phyloP scores from a whole-genome alignment of 2,797 vertebrate species.

The Poeciliopsis infans region DNA sequence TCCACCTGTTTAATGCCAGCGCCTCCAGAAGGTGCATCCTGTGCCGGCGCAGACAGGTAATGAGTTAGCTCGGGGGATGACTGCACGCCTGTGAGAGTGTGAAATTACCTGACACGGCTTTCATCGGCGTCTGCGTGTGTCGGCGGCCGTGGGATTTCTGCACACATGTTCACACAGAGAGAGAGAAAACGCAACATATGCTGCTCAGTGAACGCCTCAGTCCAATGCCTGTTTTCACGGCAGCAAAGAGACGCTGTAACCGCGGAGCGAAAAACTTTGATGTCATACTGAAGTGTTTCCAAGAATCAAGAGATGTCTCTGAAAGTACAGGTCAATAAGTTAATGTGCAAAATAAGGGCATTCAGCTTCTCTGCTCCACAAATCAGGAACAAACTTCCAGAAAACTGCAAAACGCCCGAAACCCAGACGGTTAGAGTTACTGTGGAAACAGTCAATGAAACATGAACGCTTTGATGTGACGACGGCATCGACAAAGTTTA shows the following conservation, averaged over 20 bases:
- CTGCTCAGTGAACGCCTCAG: constrained; percentile 33
- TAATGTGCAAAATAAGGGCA: rapidly evolving
- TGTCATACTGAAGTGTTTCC: too few species aligned
- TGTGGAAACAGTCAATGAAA: too few species aligned
- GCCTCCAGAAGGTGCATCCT: constrained; percentile 73
- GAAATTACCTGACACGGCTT: constrained; percentile 77
- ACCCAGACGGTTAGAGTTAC: too few species aligned
- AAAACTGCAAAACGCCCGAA: too few species aligned
- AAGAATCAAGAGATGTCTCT: too few species aligned
- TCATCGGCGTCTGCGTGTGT: constrained; percentile 51
- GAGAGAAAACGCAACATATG: constrained; percentile 47
- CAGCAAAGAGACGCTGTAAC: not conserved
- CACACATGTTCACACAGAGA: constrained; percentile 43
- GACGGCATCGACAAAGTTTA: too few species aligned
- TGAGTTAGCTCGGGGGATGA: constrained; percentile 71
- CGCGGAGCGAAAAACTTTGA: too few species aligned
- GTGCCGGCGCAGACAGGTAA: constrained; percentile 69
- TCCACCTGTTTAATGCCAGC: constrained; percentile 65
- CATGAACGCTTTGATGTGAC: too few species aligned
- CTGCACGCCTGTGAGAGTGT: constrained; percentile 68
- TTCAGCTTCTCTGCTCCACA: too few species aligned
- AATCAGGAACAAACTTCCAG: too few species aligned
- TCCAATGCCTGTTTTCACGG: not conserved
- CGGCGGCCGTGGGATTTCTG: constrained; percentile 48
- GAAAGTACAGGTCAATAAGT: too few species aligned